Evolutionary conservation across 92 coral and sea anemone genomes (phyloP).

Genomic region (Pocillopora grandis): DNA sequence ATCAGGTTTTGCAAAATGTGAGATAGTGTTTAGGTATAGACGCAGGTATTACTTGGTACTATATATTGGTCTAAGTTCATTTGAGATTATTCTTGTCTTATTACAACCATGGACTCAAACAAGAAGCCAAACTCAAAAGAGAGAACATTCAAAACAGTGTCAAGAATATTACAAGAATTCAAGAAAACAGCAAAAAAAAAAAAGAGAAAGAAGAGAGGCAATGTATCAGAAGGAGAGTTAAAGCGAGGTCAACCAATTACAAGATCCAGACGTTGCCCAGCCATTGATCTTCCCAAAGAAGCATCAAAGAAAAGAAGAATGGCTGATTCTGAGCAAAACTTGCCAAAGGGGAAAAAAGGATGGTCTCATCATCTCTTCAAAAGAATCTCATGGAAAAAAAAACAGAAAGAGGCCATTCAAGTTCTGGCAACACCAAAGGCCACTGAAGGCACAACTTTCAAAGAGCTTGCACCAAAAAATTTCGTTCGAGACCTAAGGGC

Average conservation of each 20-base stretch:
- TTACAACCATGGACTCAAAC: slow-evolving; percentile 11
- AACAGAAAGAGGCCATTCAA: neutral
- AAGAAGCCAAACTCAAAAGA: neutral
- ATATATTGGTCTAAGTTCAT: neutral
- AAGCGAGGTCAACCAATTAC: no score
- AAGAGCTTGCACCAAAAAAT: neutral
- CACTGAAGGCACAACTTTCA: neutral
- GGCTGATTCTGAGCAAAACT: neutral
- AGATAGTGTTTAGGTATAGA: neutral
- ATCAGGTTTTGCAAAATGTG: no score
- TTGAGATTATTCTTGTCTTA: neutral
- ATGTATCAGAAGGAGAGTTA: neutral
- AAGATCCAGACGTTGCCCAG: no score
- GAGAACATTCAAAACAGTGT: neutral
- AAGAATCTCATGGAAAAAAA: neutral
- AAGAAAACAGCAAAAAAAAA: slow-evolving; percentile 25
- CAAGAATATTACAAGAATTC: slow-evolving; percentile 7
- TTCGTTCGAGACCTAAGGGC: neutral
- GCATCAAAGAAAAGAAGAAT: slow-evolving; percentile 19
- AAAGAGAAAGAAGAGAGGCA: slow-evolving; percentile 30
- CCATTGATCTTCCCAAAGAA: no score
- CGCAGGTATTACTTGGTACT: neutral
- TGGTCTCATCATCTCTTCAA: neutral
- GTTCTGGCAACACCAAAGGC: slow-evolving; percentile 3
- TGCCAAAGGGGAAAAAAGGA: neutral